Percentiles rank a stretch among this genome's conserved stretches.
These are phyloP conservation scores for Pteronura brasiliensis DNA, from an alignment of 2,113 vertebrate genomes.

Conservation along the genomic window DNA sequence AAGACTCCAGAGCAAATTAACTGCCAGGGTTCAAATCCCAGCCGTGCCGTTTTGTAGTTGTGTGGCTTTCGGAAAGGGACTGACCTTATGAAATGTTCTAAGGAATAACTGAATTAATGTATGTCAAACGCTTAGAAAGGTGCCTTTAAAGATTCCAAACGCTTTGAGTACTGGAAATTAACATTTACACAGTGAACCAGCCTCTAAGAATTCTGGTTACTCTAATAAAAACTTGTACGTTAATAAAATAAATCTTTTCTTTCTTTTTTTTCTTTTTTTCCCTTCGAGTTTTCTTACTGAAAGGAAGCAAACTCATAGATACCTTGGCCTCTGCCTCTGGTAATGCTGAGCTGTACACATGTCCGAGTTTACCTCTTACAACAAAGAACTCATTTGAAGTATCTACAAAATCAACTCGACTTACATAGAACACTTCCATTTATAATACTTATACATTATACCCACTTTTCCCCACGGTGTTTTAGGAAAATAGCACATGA, in stretches of 20 bases:
- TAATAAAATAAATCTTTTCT: background rate
- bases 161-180: background rate
- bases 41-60: background rate
- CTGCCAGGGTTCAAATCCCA: background rate
- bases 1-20: background rate
- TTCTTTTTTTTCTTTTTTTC: background rate
- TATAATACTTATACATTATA: background rate
- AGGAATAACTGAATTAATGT: background rate
- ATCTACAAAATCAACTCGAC: background rate
- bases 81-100: accelerated
- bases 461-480: background rate
- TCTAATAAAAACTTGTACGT: background rate
- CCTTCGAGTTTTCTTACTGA: background rate
- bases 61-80: background rate
- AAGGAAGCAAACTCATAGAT: background rate
- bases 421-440: background rate
- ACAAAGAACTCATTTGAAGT: background rate
- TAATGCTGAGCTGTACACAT: background rate
- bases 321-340: background rate
- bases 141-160: background rate
- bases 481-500: background rate
- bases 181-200: background rate
- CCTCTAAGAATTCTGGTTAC: background rate
- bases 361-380: background rate
- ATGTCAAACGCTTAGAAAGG: background rate